Evolutionary conservation across 2,797 vertebrate genomes (phyloP).

Genomic region (Loris lydekkerianus): DNA sequence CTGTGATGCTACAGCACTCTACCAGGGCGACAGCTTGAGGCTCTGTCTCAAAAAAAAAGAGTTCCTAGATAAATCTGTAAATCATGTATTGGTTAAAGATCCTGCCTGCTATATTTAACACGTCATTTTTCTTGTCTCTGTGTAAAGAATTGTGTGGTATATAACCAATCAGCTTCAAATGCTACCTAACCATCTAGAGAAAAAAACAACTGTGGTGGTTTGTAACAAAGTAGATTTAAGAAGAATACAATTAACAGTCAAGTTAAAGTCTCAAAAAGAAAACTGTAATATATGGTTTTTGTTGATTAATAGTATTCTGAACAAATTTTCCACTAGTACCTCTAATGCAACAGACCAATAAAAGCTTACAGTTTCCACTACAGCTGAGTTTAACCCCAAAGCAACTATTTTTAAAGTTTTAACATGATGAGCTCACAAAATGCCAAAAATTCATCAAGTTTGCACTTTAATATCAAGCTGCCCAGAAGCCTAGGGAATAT

Average conservation of each 20-base stretch:
- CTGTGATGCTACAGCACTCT: no score
- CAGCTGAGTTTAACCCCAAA: constrained; percentile 33
- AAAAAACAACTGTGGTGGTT: background rate
- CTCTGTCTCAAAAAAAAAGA: background rate
- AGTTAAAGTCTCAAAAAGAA: constrained; percentile 56
- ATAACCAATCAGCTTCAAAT: background rate
- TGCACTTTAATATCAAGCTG: background rate
- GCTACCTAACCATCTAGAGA: background rate
- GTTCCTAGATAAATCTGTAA: background rate
- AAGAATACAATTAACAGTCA: constrained; percentile 25
- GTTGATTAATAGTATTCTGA: constrained; percentile 18
- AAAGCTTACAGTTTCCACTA: constrained; percentile 52
- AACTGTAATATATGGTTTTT: constrained; percentile 59
- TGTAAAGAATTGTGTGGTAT: background rate
- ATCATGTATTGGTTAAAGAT: constrained; percentile 8
- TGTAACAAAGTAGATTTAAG: constrained; percentile 53
- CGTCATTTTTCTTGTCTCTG: background rate
- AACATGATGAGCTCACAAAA: constrained; percentile 57
- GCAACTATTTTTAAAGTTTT: constrained; percentile 32
- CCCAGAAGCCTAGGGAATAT: background rate
- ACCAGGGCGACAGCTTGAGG: background rate
- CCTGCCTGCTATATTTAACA: background rate
- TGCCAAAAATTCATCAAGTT: constrained; percentile 26
- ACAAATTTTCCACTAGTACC: constrained; percentile 46
- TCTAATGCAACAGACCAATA: constrained; percentile 55